Evolutionary conservation across 2,888 invertebrate species (phyloP).

Genomic region (Myathropa florea): DNA sequence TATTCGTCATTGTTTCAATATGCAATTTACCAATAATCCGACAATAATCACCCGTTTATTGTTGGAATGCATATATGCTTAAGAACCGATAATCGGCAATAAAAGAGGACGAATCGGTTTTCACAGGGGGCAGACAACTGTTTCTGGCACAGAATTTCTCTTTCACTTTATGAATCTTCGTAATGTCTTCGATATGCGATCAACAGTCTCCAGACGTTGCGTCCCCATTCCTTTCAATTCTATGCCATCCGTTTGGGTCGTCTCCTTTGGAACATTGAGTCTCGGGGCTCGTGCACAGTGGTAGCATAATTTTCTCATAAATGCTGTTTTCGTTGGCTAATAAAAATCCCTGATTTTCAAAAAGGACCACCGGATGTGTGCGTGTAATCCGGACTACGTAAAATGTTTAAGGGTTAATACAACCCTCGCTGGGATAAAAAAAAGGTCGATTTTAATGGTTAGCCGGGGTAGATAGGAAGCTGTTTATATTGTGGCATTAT

Average conservation of each 20-base stretch:
- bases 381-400: constrained; percentile 47
- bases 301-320: constrained; percentile 69
- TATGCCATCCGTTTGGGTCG: constrained; percentile 21
- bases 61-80: constrained; percentile 65
- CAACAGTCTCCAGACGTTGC: constrained; percentile 67
- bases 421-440: constrained; percentile 40
- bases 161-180: constrained; percentile 62
- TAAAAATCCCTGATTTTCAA: constrained; percentile 66
- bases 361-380: constrained; percentile 50
- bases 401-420: constrained; percentile 66
- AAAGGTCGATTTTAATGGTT: constrained; percentile 61
- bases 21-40: constrained; percentile 70
- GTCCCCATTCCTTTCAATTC: constrained; percentile 60
- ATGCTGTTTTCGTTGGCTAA: constrained; percentile 69
- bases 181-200: constrained; percentile 60
- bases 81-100: constrained; percentile 69
- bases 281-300: constrained; percentile 40
- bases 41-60: constrained; percentile 70
- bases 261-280: constrained; percentile 8
- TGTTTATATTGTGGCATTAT: constrained; percentile 68
- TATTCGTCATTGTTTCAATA: constrained; percentile 68
- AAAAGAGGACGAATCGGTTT: constrained; percentile 59
- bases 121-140: constrained; percentile 4
- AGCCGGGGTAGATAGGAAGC: constrained; percentile 64
- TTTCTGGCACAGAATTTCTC: constrained; percentile 21